Base-by-base conservation (phyloP, 92 coral and sea anemone genomes). In the Siderastrea radians region DNA sequence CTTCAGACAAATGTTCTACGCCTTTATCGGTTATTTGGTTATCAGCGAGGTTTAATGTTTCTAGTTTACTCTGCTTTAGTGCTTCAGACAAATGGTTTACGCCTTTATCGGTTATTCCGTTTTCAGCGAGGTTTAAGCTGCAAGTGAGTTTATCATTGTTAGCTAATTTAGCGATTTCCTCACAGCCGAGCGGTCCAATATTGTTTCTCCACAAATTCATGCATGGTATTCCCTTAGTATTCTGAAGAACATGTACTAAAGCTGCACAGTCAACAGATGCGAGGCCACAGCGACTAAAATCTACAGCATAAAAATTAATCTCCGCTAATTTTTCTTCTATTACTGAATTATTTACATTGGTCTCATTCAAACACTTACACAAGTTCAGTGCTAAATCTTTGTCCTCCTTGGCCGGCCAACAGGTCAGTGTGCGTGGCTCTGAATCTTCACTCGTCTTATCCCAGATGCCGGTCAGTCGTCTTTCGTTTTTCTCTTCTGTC, bases 241-340 rank as follows among this genome's bases (percentile, higher is more conserved):
- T 12, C 3, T 57, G 7, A 13, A 75, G 13, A 3, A 75, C 7
- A 55, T 75, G 16, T 3, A 57, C 80, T 5, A 75, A 1, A n/a
- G 52, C 80, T 55, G 66, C 6, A 6, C 66, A 75, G 26, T 75
- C 80, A 75, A 4, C 80, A 38, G 80, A 67, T 19, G 65, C 80
- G 65, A 75, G 9, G 2, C 1, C 0, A 58, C 80, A 75, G 48
- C 7, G 1, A 59, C 80, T 76, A 76, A 76, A 76, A 57, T 76
- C 68, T 14, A 59, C 67, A 4, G 68, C 68, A 76, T 76, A 58
- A 76, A 58, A 76, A 59, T 43, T 38, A 59, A 76, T 76, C 4
- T 14, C n/a, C 1, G 45, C 26, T 44, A 76, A 13, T 15, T 76
- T 76, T 51, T 16, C 58, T 76, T 52, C 47, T 52, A 74, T 15